A percentile compares a stretch with the other conserved stretches of the same genome.
phyloP scores from a whole-genome alignment of 2,888 invertebrate genomes.

The Galerucella nymphaeae region DNA sequence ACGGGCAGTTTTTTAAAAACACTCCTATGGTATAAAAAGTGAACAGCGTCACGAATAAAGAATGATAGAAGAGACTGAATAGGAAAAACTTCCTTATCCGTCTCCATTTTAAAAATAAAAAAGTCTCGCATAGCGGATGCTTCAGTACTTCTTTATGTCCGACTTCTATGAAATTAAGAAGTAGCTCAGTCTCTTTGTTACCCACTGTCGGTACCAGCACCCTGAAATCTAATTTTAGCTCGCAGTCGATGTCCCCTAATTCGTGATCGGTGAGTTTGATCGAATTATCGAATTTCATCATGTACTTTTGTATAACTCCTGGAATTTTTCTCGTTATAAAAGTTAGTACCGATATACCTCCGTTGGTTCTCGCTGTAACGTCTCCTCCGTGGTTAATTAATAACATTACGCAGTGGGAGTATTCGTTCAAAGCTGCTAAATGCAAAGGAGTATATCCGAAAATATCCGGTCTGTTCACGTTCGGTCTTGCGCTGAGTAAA shows the following conservation, averaged over 20 bases:
- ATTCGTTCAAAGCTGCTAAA: slow-evolving; percentile 85
- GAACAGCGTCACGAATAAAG: slow-evolving; percentile 79
- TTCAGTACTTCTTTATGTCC: slow-evolving; percentile 83
- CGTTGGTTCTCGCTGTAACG: slow-evolving; percentile 82
- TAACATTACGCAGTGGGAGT: slow-evolving; percentile 78
- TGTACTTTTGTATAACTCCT: slow-evolving; percentile 77
- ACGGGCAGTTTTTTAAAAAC: slow-evolving; percentile 67
- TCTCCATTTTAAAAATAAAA: slow-evolving; percentile 85
- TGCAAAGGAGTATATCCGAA: slow-evolving; percentile 89
- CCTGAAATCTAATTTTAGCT: slow-evolving; percentile 76
- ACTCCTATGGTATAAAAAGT: slow-evolving; percentile 78
- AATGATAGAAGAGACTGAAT: slow-evolving; percentile 81
- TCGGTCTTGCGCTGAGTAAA: slow-evolving; percentile 74
- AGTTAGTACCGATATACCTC: slow-evolving; percentile 82
- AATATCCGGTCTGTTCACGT: slow-evolving; percentile 80
- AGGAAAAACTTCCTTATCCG: slow-evolving; percentile 85
- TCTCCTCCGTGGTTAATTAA: slow-evolving; percentile 84
- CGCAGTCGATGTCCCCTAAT: slow-evolving; percentile 87
- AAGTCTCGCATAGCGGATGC: slow-evolving; percentile 87
- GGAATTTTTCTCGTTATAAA: slow-evolving; percentile 88
- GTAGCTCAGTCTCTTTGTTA: slow-evolving; percentile 79
- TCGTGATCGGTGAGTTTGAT: slow-evolving; percentile 84
- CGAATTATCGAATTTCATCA: slow-evolving; percentile 76
- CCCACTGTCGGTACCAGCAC: slow-evolving; percentile 72
- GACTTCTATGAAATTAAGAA: slow-evolving; percentile 81